Conservation (phyloP, 1,140 invertebrate species). For the Drosophila parabipectinata region DNA sequence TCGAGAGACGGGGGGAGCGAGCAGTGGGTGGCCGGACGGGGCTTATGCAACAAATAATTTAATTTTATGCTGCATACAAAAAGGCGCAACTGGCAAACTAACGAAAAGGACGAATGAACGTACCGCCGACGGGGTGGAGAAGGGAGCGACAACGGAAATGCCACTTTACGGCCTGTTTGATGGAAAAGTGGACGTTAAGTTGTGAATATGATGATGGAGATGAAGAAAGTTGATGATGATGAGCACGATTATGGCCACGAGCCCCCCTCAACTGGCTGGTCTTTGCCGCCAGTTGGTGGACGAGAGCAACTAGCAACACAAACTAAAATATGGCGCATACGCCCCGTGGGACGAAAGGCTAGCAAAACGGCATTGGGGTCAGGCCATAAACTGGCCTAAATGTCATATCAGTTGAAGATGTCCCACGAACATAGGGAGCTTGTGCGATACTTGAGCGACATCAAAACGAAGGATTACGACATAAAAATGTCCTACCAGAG, state of each 20-base stretch:
- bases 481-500: conserved; percentile 29
- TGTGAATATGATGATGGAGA: conserved; percentile 77
- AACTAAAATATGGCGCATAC: conserved; percentile 65
- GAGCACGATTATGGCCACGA: conserved; percentile 42
- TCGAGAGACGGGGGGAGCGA: conserved; percentile 22
- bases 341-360: conserved; percentile 49
- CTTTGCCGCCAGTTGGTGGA: neutral
- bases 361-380: conserved; percentile 58
- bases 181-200: conserved; percentile 79
- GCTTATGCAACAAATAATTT: conserved; percentile 82
- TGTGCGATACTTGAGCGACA: conserved; percentile 20
- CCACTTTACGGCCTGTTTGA: conserved; percentile 81
- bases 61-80: conserved; percentile 80
- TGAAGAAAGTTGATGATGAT: conserved; percentile 57
- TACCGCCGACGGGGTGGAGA: conserved; percentile 27
- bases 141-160: conserved; percentile 70
- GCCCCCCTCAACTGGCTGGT: conserved; percentile 1
- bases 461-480: conserved; percentile 48
- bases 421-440: conserved; percentile 7
- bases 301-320: conserved; percentile 9
- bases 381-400: conserved; percentile 74
- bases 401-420: conserved; percentile 58
- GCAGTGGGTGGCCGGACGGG: conserved; percentile 12
- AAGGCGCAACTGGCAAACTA: conserved; percentile 51
- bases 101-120: conserved; percentile 30